Evolutionary conservation across 2,888 invertebrate genomes (phyloP).

Genomic region (Podabrus alpinus): DNA sequence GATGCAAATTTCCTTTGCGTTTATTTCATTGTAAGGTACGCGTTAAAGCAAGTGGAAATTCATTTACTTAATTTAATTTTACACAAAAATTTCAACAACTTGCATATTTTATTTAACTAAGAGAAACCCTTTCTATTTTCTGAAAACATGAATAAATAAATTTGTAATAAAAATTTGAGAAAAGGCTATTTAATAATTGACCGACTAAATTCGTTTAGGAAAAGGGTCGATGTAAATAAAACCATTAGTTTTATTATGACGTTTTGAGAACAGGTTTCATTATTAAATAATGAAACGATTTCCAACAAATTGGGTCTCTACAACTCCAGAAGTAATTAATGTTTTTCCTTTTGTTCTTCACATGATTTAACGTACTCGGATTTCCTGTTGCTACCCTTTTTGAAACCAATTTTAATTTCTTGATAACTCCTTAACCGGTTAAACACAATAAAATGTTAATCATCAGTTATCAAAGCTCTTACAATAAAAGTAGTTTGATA

Average conservation of each 20-base stretch:
- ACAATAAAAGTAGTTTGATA: neutral
- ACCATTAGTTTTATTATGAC: neutral
- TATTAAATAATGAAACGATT: neutral
- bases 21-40: neutral
- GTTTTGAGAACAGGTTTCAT: neutral
- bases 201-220: neutral
- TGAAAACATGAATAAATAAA: neutral
- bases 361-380: neutral
- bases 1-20: slow-evolving; percentile 5
- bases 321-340: neutral
- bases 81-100: neutral
- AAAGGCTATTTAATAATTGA: neutral
- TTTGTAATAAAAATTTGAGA: neutral
- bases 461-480: too few species aligned
- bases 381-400: neutral
- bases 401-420: neutral
- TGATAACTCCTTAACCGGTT: neutral
- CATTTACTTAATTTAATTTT: neutral
- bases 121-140: neutral
- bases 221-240: neutral
- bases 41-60: neutral
- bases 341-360: neutral
- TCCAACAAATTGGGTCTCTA: neutral
- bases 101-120: neutral
- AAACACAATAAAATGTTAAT: neutral